phyloP scores from a whole-genome alignment of 2,797 vertebrate species.

The Huso huso region DNA sequence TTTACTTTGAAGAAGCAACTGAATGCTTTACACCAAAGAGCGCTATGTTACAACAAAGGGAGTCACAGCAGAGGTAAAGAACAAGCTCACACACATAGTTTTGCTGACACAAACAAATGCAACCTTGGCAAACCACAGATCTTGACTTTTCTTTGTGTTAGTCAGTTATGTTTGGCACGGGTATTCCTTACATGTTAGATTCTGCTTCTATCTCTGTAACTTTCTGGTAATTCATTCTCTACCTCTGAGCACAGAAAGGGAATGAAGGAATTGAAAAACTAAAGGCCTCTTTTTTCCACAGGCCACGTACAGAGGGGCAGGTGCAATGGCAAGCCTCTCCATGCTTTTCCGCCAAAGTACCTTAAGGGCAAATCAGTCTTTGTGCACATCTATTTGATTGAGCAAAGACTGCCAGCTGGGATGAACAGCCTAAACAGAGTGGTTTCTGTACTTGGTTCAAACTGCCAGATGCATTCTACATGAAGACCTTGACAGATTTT shows the following conservation, averaged over 20 bases:
- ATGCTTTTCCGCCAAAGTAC: constrained; percentile 32
- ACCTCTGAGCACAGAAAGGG: background rate
- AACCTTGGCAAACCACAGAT: background rate
- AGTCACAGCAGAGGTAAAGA: no score
- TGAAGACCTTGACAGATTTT: background rate
- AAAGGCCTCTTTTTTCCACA: background rate
- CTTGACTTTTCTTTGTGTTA: background rate
- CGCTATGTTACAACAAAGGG: no score
- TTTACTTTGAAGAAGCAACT: no score
- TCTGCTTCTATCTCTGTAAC: background rate
- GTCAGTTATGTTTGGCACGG: background rate
- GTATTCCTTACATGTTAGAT: background rate
- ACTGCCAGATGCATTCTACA: constrained; percentile 26
- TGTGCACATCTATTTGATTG: constrained; percentile 13
- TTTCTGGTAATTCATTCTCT: background rate
- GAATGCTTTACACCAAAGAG: no score
- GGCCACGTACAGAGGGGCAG: constrained; percentile 20
- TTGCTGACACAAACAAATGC: background rate
- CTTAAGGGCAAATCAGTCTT: constrained; percentile 50
- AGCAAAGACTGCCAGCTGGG: constrained; percentile 27
- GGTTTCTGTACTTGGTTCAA: constrained; percentile 36
- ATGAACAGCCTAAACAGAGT: constrained; percentile 33
- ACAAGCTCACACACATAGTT: background rate
- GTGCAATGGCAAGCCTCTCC: constrained; percentile 24
- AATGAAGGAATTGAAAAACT: background rate